These are phyloP conservation scores for Rhabdomys pumilio DNA, from an alignment of 2,797 vertebrate species.

Conservation along the genomic window DNA sequence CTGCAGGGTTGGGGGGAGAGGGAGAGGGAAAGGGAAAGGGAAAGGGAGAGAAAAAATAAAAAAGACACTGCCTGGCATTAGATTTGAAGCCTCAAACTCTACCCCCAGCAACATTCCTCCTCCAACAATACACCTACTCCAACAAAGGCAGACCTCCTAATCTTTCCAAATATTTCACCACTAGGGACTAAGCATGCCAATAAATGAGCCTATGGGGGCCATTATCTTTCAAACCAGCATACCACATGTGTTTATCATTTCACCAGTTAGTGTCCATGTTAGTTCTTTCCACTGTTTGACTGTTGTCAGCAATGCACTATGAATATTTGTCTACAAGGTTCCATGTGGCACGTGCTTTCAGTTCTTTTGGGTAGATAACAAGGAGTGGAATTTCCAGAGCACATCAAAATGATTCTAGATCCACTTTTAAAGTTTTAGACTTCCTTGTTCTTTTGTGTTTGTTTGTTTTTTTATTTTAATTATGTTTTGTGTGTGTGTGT, in stretches of 20 bases:
- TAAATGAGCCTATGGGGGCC: background rate
- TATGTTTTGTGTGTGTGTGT: background rate
- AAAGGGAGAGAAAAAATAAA: background rate
- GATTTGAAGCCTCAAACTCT: background rate
- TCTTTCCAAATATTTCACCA: background rate
- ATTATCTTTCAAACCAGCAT: background rate
- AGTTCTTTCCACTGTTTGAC: conserved; percentile 27
- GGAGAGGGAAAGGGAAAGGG: background rate
- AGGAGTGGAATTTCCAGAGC: conserved; percentile 32
- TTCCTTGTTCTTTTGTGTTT: background rate
- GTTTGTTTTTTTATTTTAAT: background rate
- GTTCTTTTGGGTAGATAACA: conserved; percentile 1
- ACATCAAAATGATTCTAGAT: conserved; percentile 41
- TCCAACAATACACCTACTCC: background rate
- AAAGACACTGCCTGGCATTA: background rate
- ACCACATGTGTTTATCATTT: conserved; percentile 14
- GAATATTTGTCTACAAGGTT: conserved; percentile 3
- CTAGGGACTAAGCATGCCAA: background rate
- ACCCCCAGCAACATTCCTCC: background rate
- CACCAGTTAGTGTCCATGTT: conserved; percentile 4
- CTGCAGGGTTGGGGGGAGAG: background rate
- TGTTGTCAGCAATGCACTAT: conserved; percentile 22
- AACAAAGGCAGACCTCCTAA: background rate
- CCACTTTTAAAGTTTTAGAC: background rate
- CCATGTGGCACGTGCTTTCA: conserved; percentile 15